Conservation (phyloP, 2,797 vertebrate species). For the Margarornis squamiger region DNA sequence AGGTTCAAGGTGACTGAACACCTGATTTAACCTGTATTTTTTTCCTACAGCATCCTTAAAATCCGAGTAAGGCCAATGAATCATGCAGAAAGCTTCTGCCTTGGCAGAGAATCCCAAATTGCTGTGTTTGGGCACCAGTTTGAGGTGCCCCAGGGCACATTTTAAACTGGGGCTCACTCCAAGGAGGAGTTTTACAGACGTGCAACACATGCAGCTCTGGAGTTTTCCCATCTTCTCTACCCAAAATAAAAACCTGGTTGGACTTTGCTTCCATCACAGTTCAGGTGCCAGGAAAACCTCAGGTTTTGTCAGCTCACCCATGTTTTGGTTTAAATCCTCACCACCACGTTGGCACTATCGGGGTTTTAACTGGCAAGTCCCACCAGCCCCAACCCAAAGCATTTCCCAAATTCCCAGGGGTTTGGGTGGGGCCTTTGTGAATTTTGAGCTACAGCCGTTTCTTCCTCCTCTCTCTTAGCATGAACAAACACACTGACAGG, state of each 20-base stretch:
- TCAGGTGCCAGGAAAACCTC: rapidly evolving
- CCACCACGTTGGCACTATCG: rapidly evolving
- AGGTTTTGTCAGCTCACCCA: rapidly evolving
- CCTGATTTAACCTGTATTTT: neutral
- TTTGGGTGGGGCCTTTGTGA: neutral
- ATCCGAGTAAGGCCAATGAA: neutral
- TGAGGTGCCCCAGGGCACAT: neutral
- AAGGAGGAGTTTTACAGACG: neutral
- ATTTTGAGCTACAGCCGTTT: neutral
- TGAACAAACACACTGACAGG: rapidly evolving
- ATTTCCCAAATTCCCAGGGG: neutral
- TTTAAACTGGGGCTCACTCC: neutral
- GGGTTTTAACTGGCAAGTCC: neutral
- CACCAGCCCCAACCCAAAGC: neutral
- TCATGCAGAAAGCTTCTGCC: neutral
- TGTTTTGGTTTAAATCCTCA: neutral
- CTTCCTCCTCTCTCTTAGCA: neutral
- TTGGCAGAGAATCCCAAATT: neutral
- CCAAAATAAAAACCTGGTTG: neutral
- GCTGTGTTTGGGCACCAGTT: rapidly evolving
- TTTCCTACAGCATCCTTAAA: neutral
- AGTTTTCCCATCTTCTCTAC: neutral
- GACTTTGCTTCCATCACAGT: neutral
- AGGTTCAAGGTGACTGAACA: neutral
- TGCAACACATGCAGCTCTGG: neutral